Base-by-base conservation (phyloP, 2,888 invertebrate genomes). In the Hetaerina titia region DNA sequence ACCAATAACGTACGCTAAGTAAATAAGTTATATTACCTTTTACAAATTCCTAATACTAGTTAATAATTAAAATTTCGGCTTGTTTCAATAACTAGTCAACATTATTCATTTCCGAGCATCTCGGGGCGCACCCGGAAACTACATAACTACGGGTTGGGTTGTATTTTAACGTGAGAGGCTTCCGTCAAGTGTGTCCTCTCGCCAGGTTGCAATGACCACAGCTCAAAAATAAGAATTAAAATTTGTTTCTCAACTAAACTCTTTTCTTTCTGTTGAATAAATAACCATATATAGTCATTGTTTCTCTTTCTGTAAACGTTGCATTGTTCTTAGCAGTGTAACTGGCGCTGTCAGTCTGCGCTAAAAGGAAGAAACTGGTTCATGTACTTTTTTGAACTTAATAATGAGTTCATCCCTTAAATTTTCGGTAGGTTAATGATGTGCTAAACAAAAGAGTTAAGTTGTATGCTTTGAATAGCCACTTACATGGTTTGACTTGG, bases 81-180 rank as follows among this genome's bases (percentile, higher is more conserved):
- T 92, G 56, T 92, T 92, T 92, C 64, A 69, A 64, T 69, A 69
- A 92, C 56, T 22, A 92, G 69, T 92, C 92, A 92, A 92, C 92
- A 92, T 74, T 92, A 17, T 69, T 19, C 69, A 56, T 69, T 45
- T 2, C 22, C 69, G 92, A 92, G n/a, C 74, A 92, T 92, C 92
- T n/a, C 92, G n/a, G n/a, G 69, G 92, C 92, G 92, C 92, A 92
- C 74, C 69, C 92, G 56, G 56, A 92, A 92, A 69, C 69, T 45
- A 7, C 69, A 22, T 22, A n/a, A 22, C 4, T n/a, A 19, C 9
- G 56, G 6, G 81, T 81, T 81, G 31, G 60, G 60, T 17, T 15
- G 60, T 17, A 17, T 17, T 15, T 17, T 11, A 31, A 31, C 31
- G 81, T 81, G 81, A 31, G 1, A 81, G 31, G 31, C 25, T 9